Conservation (phyloP, 2,797 vertebrate species). For the Rhynchotus rufescens region DNA sequence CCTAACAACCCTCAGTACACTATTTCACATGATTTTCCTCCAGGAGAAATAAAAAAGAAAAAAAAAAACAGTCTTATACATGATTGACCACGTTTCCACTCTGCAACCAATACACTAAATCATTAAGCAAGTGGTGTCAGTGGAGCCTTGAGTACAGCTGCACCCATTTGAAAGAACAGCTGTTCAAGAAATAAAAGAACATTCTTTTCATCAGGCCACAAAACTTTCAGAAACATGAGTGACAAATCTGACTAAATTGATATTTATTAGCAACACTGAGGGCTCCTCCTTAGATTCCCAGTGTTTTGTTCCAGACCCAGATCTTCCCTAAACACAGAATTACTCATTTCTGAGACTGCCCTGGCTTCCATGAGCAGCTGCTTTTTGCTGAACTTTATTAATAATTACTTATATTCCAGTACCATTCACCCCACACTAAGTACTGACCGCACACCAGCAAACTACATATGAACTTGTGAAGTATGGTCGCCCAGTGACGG, state of each 20-base stretch:
- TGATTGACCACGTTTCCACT: slow-evolving; percentile 33
- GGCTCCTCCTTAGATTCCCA: slow-evolving; percentile 53
- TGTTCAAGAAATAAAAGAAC: slow-evolving; percentile 67
- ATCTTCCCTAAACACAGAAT: slow-evolving; percentile 40
- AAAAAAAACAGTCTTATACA: background rate
- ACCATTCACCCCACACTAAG: background rate
- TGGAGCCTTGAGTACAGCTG: slow-evolving; percentile 72
- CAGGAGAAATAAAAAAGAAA: background rate
- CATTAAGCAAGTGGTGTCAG: slow-evolving; percentile 67
- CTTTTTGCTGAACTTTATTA: slow-evolving; percentile 2
- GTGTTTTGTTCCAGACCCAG: slow-evolving; percentile 29
- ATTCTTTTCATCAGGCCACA: slow-evolving; percentile 60
- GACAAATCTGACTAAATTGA: slow-evolving; percentile 63
- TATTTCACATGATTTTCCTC: slow-evolving; percentile 13
- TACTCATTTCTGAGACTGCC: slow-evolving; percentile 24
- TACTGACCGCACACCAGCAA: background rate
- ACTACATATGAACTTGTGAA: fast-evolving
- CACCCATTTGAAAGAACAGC: slow-evolving; percentile 69
- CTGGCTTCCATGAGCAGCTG: background rate
- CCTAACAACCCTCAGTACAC: background rate
- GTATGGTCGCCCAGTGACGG: background rate
- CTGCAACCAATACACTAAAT: slow-evolving; percentile 54
- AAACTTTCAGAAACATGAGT: slow-evolving; percentile 62
- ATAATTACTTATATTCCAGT: background rate
- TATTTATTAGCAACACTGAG: slow-evolving; percentile 64